Evolutionary conservation across 2,797 vertebrate species (phyloP).

Genomic region (Sebastes elongatus): DNA sequence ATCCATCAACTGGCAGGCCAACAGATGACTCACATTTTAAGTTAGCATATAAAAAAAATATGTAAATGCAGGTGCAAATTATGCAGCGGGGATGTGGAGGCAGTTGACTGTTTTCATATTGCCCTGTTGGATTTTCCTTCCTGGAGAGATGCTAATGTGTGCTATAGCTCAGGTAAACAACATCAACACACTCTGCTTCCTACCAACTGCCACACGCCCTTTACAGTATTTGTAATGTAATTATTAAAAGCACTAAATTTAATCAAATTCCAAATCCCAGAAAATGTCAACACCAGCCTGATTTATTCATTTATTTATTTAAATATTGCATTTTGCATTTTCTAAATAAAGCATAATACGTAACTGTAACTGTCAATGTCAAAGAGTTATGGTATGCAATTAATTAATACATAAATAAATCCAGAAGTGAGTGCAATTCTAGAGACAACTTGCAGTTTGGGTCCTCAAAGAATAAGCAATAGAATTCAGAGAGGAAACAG

Average conservation of each 20-base stretch:
- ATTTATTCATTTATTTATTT: neutral
- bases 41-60: constrained; percentile 31
- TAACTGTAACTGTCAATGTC: neutral
- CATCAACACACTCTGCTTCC: neutral
- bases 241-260: neutral
- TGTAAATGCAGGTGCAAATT: constrained; percentile 54
- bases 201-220: neutral
- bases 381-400: neutral
- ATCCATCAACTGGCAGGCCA: constrained; percentile 32
- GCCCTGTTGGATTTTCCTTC: constrained; percentile 34
- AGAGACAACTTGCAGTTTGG: neutral
- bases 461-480: neutral
- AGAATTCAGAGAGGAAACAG: neutral
- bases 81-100: constrained; percentile 41
- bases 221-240: neutral
- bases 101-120: constrained; percentile 39
- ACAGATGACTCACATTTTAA: constrained; percentile 47
- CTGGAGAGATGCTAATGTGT: constrained; percentile 35
- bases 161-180: constrained; percentile 28
- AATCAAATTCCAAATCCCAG: neutral
- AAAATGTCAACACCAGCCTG: neutral
- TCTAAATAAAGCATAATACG: neutral
- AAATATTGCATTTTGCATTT: neutral
- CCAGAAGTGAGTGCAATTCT: neutral
- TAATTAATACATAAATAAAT: neutral